Evolutionary conservation across 1,140 invertebrate species (phyloP).

Genomic region (Drosophila watanabei): DNA sequence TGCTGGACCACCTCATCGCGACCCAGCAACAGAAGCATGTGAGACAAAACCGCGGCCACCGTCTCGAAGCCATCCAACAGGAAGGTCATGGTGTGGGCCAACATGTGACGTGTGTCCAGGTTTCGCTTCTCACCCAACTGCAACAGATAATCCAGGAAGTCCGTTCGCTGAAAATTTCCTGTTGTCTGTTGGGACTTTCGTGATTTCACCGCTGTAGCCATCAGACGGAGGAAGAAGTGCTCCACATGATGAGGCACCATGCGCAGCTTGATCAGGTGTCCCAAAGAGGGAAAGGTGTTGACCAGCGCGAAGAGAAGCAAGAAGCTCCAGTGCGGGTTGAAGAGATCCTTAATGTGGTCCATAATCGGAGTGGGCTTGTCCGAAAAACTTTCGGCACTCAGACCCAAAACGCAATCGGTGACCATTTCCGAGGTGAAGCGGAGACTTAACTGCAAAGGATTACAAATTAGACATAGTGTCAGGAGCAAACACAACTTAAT

Average conservation of each 20-base stretch:
- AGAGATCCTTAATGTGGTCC: constrained; percentile 52
- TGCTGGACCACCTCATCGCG: constrained; percentile 51
- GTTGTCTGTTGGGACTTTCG: constrained; percentile 51
- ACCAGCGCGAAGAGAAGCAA: constrained; percentile 39
- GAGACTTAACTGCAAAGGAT: constrained; percentile 57
- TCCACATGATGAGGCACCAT: constrained; percentile 56
- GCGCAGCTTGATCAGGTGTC: constrained; percentile 46
- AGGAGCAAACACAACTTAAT: neutral
- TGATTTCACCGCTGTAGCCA: constrained; percentile 67
- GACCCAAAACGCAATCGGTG: constrained; percentile 86
- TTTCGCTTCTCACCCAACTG: constrained; percentile 72
- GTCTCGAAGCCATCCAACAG: constrained; percentile 79
- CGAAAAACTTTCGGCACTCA: constrained; percentile 82
- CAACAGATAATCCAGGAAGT: constrained; percentile 83
- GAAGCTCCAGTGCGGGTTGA: constrained; percentile 35
- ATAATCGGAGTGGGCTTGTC: constrained; percentile 61
- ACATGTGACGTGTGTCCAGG: constrained; percentile 41
- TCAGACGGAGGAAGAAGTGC: constrained; percentile 74
- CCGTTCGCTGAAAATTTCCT: constrained; percentile 58
- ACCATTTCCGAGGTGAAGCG: constrained; percentile 86
- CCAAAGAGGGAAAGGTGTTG: constrained; percentile 50
- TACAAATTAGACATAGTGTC: neutral
- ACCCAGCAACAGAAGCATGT: constrained; percentile 54
- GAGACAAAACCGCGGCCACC: constrained; percentile 51
- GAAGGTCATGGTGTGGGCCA: constrained; percentile 62